Base-by-base conservation (phyloP, 2,113 vertebrate species). In the Dolichallabes microphthalmus region DNA sequence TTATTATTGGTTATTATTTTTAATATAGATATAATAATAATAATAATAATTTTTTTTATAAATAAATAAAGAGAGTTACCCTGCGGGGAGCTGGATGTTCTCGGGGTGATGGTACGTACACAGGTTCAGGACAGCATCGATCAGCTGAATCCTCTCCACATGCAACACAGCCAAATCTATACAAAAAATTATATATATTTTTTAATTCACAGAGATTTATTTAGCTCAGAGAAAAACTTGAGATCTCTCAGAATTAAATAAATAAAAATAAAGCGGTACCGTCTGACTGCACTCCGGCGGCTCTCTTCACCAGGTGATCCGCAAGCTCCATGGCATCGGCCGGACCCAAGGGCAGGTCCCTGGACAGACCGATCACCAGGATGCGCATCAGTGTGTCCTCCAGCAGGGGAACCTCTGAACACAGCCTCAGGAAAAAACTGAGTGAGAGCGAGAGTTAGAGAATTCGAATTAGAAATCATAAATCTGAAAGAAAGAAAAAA, bases 101-200 rank as follows among this genome's bases (percentile, higher is more conserved):
- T 99, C 98, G 0, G 98, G 98, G 87, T 99, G 98, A 89, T 99
- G 98, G 22, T 99, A 99, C 87, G 98, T 99, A 90, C 97, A 99
- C 82, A 99, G 94, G 90, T 99, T 99, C 85, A 99, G 93, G 57
- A 99, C 98, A 0, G 98, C 98, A 25, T 99, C 98, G 0, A 99
- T 97, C 71, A 99, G 94, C 86, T 99, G 98, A 88, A 98, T 96
- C 90, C 98, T 93, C 89, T 99, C 98, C 89, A 99, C 97, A 87
- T 93, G 96, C 92, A 99, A 92, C 86, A 99, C 98, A 45, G 99
- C 97, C 0, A 99, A 92, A 89, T 99, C 98, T 99, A 87, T 71
- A 91, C 84, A 84, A 90, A 74, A 86, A 84, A 68, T 0, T n/a
- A 91, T 86, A 91, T 85, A 89, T 39, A 4, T 39, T 39, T 39